Evolutionary conservation across 2,797 vertebrate species (phyloP).

Genomic region (Anabacerthia variegaticeps): DNA sequence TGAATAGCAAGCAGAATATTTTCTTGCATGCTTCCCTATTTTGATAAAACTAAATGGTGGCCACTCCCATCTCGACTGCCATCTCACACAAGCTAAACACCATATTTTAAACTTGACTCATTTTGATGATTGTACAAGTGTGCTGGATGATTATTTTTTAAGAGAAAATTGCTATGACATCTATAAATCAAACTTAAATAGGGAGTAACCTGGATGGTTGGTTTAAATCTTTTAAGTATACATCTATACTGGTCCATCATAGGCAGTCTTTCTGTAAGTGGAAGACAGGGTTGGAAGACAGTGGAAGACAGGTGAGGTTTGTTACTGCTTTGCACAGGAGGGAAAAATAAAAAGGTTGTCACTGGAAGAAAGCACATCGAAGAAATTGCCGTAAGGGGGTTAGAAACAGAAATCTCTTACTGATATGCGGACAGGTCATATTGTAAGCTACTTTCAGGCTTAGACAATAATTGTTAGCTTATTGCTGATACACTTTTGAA

Average conservation of each 20-base stretch:
- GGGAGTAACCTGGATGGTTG: not conserved
- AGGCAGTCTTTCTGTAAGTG: not conserved
- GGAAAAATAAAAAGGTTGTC: not conserved
- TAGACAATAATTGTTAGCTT: not conserved
- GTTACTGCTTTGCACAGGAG: not conserved
- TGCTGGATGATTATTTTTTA: slow-evolving; percentile 18
- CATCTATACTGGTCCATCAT: not conserved
- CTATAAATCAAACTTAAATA: not conserved
- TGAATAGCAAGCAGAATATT: not conserved
- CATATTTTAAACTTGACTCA: slow-evolving; percentile 23
- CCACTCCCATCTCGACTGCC: not conserved
- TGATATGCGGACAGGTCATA: not conserved
- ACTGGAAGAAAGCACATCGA: not conserved
- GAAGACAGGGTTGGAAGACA: not conserved
- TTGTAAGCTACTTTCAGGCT: not conserved
- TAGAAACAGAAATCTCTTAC: not conserved
- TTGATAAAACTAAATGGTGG: not conserved
- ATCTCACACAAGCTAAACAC: not conserved
- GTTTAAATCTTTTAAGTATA: not conserved
- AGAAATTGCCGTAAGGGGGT: not conserved
- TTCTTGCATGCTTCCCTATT: not conserved
- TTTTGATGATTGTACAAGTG: slow-evolving; percentile 16
- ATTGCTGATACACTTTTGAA: not conserved
- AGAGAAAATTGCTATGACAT: slow-evolving; percentile 6
- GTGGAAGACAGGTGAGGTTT: not conserved